phyloP scores from a whole-genome alignment of 2,113 vertebrate species.

The Bombycilla garrulus region DNA sequence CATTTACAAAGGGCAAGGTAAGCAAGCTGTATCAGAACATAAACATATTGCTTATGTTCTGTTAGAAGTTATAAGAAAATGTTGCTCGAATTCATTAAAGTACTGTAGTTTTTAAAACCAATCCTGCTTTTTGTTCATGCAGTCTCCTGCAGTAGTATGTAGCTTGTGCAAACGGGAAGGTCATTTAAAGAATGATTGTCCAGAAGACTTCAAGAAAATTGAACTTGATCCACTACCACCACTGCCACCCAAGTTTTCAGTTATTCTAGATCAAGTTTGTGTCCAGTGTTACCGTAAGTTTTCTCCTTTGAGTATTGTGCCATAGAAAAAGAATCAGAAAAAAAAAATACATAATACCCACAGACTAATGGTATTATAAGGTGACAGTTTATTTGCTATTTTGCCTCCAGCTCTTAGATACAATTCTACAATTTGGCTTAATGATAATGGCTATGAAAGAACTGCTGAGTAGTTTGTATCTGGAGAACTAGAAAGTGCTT shows the following conservation, averaged over 20 bases:
- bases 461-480: not conserved
- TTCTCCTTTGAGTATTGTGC: not conserved
- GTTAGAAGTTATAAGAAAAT: not conserved
- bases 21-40: not conserved
- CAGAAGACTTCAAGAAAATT: conserved; percentile 94
- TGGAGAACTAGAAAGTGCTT: not conserved
- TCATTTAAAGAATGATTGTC: conserved; percentile 90
- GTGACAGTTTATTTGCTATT: not conserved
- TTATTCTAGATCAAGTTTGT: conserved; percentile 85
- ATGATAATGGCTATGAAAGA: not conserved
- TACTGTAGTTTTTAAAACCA: not conserved
- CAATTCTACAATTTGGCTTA: not conserved
- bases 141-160: conserved; percentile 89
- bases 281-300: conserved; percentile 89
- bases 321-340: not conserved
- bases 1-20: conserved; percentile 92
- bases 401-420: not conserved
- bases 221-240: conserved; percentile 84
- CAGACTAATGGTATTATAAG: not conserved
- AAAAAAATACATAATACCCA: not conserved
- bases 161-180: conserved; percentile 92
- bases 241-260: conserved; percentile 81
- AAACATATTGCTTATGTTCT: not conserved
- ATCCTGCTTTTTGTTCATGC: conserved; percentile 11
- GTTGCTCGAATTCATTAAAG: not conserved